phyloP scores from a whole-genome alignment of 1,140 invertebrate genomes.

The Scaptomyza pallida region DNA sequence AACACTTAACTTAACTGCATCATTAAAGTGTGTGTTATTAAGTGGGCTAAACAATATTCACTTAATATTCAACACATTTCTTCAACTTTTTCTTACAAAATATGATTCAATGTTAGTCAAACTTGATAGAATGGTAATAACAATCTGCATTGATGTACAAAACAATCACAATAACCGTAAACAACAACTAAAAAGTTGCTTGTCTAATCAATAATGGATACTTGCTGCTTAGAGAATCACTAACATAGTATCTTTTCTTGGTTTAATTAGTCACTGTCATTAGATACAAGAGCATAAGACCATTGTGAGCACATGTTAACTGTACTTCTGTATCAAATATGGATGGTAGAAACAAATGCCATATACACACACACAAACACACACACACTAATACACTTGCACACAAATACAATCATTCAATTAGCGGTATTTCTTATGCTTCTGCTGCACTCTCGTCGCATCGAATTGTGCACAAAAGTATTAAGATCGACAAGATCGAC shows the following conservation, averaged over 20 bases:
- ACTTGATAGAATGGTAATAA: no score
- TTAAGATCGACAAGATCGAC: conserved; percentile 54
- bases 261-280: conserved; percentile 17
- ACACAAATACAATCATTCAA: conserved; percentile 53
- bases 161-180: neutral
- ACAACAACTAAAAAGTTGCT: neutral
- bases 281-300: neutral
- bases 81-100: no score
- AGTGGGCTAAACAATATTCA: no score
- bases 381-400: no score
- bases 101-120: no score
- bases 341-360: conserved; percentile 15
- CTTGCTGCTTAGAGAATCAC: neutral
- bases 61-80: no score
- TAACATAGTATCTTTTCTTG: neutral
- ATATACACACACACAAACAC: neutral
- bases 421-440: conserved; percentile 62
- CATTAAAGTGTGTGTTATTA: neutral
- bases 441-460: conserved; percentile 25
- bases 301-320: conserved; percentile 12
- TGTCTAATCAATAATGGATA: neutral
- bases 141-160: neutral
- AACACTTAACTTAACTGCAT: conserved; percentile 5
- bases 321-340: conserved; percentile 39
- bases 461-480: conserved; percentile 29